These are phyloP conservation scores for Daktulosphaira vitifoliae DNA, from an alignment of 1,140 invertebrate genomes.

Conservation along the genomic window DNA sequence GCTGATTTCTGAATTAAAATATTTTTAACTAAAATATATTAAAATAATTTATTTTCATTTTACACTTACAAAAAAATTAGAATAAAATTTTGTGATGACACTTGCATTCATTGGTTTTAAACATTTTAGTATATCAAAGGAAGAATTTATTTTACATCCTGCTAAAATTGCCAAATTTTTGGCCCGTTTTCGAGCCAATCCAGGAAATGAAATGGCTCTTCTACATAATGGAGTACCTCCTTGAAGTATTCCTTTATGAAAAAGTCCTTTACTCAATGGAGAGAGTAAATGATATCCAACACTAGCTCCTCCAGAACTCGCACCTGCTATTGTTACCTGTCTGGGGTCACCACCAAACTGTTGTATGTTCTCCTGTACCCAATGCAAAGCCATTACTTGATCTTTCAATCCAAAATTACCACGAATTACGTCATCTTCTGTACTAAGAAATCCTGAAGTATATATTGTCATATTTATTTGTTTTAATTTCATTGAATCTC, in stretches of 20 bases:
- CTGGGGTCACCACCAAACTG: constrained; percentile 42
- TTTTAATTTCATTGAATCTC: no score
- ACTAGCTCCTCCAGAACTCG: constrained; percentile 37
- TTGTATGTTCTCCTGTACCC: constrained; percentile 45
- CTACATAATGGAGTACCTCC: constrained; percentile 5
- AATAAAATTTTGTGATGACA: no score
- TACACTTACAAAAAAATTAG: no score
- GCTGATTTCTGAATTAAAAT: no score
- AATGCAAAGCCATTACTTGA: constrained; percentile 44
- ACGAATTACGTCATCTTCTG: constrained; percentile 36
- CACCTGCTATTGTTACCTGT: constrained; percentile 38
- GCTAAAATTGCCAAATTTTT: background rate
- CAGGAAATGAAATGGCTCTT: background rate
- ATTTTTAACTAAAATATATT: no score
- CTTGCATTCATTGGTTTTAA: background rate
- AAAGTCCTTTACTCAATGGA: constrained; percentile 32
- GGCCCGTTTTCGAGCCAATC: background rate
- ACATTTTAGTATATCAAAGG: background rate
- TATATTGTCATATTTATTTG: no score
- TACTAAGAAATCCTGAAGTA: constrained; percentile 40
- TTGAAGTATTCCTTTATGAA: constrained; percentile 34
- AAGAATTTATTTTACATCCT: background rate
- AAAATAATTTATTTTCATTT: no score
- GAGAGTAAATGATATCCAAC: constrained; percentile 34
- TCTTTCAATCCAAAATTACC: constrained; percentile 46